phyloP scores from a whole-genome alignment of 2,888 invertebrate genomes.

The Therioaphis trifolii region DNA sequence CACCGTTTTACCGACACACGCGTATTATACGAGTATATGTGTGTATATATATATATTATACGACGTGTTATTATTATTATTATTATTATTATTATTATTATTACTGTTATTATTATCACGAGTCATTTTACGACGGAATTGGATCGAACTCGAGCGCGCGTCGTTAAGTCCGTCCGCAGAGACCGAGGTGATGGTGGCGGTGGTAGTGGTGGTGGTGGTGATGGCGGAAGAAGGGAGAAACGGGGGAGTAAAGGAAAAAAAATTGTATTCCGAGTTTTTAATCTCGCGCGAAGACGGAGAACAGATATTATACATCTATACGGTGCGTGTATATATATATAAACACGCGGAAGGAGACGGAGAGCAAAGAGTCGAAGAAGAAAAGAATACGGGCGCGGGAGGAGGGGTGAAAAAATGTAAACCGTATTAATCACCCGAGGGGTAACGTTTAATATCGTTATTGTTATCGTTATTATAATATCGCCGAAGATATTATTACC shows the following conservation, averaged over 20 bases:
- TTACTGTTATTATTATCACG: constrained; percentile 36
- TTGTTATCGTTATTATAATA: constrained; percentile 63
- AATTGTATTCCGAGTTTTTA: constrained; percentile 49
- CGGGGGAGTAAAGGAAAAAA: not conserved
- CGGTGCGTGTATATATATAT: no score
- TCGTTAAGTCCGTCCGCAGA: constrained; percentile 22
- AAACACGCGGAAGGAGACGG: not conserved
- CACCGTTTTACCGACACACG: not conserved
- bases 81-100: not conserved
- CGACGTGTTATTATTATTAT: no score
- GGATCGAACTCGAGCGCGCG: constrained; percentile 42
- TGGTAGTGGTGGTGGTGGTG: not conserved
- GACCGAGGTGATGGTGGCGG: not conserved
- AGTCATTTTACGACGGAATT: constrained; percentile 56
- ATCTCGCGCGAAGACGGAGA: constrained; percentile 43
- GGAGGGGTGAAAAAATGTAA: constrained; percentile 38
- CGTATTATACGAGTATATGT: not conserved
- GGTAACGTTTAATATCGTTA: constrained; percentile 63
- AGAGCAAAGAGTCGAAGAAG: not conserved
- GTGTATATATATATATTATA: not conserved
- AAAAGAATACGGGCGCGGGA: constrained; percentile 2
- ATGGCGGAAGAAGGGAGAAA: not conserved
- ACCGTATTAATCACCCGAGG: constrained; percentile 62
- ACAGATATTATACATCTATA: no score
- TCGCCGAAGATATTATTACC: constrained; percentile 63